These are phyloP conservation scores for Pseudorectes ferrugineus DNA, from an alignment of 2,113 vertebrate species.

Conservation along the genomic window DNA sequence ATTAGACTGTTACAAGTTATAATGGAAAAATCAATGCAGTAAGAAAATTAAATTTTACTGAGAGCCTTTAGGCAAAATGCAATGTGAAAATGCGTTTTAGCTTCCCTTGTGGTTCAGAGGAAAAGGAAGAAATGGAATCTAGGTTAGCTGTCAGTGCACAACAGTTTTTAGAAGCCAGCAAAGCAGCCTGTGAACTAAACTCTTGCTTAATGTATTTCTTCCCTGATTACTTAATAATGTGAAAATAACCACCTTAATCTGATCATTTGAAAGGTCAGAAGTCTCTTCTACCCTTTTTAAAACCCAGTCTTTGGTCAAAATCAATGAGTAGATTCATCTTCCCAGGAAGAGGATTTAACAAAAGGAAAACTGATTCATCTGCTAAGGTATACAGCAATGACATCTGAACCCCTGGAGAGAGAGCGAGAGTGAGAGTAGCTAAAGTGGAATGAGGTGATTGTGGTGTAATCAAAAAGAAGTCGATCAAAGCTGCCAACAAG, in stretches of 20 bases:
- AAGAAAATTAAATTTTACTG: conserved; percentile 97
- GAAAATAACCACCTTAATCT: conserved; percentile 83
- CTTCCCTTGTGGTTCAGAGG: conserved; percentile 81
- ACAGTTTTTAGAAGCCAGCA: conserved; percentile 62
- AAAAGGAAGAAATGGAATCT: conserved; percentile 77
- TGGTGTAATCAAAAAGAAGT: conserved; percentile 71
- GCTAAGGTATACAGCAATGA: conserved; percentile 68
- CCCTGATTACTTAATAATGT: conserved; percentile 86
- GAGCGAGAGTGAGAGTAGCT: conserved; percentile 58
- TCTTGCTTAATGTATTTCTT: conserved; percentile 78
- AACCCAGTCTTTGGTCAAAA: conserved; percentile 78
- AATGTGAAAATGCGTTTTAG: conserved; percentile 91
- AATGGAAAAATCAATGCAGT: conserved; percentile 91
- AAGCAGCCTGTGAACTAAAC: conserved; percentile 66
- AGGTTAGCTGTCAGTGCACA: conserved; percentile 75
- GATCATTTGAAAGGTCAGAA: conserved; percentile 88
- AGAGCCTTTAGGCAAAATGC: conserved; percentile 96
- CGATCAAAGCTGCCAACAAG: conserved; percentile 68
- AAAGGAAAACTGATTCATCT: conserved; percentile 70
- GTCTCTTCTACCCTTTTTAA: conserved; percentile 74
- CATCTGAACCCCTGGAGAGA: conserved; percentile 72
- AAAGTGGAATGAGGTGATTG: conserved; percentile 75
- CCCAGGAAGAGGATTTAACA: conserved; percentile 69
- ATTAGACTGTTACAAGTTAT: conserved; percentile 85
- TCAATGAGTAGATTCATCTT: conserved; percentile 77